Evolutionary conservation across 2,888 invertebrate species (phyloP).

Genomic region (Rhamphomyia laevipes): DNA sequence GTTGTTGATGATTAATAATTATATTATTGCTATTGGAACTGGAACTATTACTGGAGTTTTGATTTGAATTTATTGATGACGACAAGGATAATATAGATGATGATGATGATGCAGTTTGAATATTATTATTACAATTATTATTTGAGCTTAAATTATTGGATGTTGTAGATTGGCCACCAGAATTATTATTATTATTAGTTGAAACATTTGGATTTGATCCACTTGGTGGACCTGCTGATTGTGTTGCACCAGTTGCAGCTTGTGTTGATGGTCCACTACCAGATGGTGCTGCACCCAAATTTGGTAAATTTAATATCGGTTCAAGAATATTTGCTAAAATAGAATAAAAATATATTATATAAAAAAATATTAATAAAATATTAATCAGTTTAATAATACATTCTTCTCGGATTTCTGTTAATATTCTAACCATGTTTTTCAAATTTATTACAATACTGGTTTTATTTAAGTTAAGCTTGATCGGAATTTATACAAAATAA

Average conservation of each 20-base stretch:
- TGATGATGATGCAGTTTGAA: not conserved
- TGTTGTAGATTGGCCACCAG: slow-evolving; percentile 4
- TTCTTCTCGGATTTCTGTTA: too few relatives aligned
- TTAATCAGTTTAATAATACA: not conserved
- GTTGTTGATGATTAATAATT: slow-evolving; percentile 14
- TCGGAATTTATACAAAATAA: too few relatives aligned
- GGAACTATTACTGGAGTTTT: slow-evolving; percentile 10
- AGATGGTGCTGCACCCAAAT: slow-evolving; percentile 33
- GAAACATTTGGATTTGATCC: slow-evolving; percentile 13
- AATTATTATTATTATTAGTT: not conserved
- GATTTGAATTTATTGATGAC: not conserved
- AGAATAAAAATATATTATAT: slow-evolving; percentile 42
- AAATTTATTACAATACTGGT: too few relatives aligned
- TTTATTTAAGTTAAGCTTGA: too few relatives aligned
- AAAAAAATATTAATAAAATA: slow-evolving; percentile 38
- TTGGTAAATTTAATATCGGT: slow-evolving; percentile 53
- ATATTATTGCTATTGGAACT: slow-evolving; percentile 10
- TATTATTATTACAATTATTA: slow-evolving; percentile 9
- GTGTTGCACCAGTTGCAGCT: slow-evolving; percentile 14
- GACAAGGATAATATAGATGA: not conserved
- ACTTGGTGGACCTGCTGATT: slow-evolving; percentile 12
- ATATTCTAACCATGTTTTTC: too few relatives aligned
- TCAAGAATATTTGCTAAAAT: slow-evolving; percentile 41
- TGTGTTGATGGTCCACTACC: slow-evolving; percentile 19
- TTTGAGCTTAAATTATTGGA: slow-evolving; percentile 6